Evolutionary conservation across 2,113 vertebrate species (phyloP), one percentile per base, ranked within the genome.

Genomic region (Passerina amoena): DNA sequence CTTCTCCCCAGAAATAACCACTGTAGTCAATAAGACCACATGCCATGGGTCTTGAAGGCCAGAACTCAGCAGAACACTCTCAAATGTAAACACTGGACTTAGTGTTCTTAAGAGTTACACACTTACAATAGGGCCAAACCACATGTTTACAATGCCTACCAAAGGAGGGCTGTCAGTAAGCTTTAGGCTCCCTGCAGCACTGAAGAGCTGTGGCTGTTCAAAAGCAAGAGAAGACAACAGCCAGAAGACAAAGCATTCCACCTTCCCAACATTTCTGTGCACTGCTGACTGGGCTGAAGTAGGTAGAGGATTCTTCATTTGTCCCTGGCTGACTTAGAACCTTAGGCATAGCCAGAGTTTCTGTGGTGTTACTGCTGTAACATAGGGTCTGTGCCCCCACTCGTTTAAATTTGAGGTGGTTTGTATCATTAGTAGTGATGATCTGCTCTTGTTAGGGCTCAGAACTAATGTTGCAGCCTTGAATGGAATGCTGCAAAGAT

Each of bases 291-390:
- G 42, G 21, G 10, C 44, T 81, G 27, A 40, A 38, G 33, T 7
- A 18, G 12, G 14, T 6, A 75, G 13, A 63, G 21, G 11, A n/a
- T 5, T 63, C 1, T 7, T 54, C 1, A 0, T 47, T 56, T 42
- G 15, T 31, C 25, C 21, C 6, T 30, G 31, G 7, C 25, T 90
- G 40, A 76, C 7, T 42, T 10, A 40, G 31, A 60, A 14, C 27
- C 25, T 61, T 15, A 35, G 30, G 13, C 22, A 27, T 1, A 59
- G 14, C 35, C 22, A 51, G 68, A 40, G 24, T 54, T 83, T 59
- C 57, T 11, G 4, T n/a, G 22, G 16, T 2, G 1, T 10, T 40
- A 11, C 16, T 86, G 47, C 30, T 69, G 44, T 40, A 31, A 47
- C 7, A 16, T 4, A 40, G n/a, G 13, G 6, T 17, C 53, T 59